A percentile compares a stretch with the other conserved stretches of the same genome.
phyloP scores from a whole-genome alignment of 2,888 invertebrate species.

The Synergus japonicus region DNA sequence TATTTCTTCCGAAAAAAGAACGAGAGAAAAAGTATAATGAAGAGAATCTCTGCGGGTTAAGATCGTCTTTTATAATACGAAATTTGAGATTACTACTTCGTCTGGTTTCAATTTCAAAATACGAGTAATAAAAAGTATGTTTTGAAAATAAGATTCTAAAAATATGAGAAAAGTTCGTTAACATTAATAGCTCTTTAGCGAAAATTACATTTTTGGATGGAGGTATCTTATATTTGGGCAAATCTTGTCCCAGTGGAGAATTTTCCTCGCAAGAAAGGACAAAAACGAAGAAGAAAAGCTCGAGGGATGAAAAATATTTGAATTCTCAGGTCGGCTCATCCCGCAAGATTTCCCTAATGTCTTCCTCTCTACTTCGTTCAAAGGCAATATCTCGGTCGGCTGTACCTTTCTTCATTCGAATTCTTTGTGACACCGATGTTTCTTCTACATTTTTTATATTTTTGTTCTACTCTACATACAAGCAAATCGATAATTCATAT shows the following conservation, averaged over 20 bases:
- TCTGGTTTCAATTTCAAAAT: background rate
- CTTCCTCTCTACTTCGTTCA: slow-evolving; percentile 59
- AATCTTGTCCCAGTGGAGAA: background rate
- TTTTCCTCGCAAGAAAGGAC: slow-evolving; percentile 41
- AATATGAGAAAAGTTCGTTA: background rate
- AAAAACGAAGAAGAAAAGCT: slow-evolving; percentile 43
- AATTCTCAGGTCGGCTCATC: slow-evolving; percentile 60
- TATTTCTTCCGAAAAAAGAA: background rate
- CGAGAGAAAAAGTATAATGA: background rate
- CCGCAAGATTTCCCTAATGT: slow-evolving; percentile 66
- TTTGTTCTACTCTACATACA: background rate
- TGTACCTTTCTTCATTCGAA: slow-evolving; percentile 47
- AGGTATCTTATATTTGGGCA: background rate
- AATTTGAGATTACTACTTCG: too few relatives aligned
- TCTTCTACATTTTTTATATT: background rate
- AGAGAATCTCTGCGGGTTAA: background rate
- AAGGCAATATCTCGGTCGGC: slow-evolving; percentile 57
- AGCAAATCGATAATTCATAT: slow-evolving; percentile 27
- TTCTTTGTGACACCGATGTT: slow-evolving; percentile 38
- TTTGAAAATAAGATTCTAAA: background rate
- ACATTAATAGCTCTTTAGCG: too few relatives aligned
- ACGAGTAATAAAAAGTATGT: background rate
- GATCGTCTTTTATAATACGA: too few relatives aligned
- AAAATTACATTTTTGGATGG: background rate
- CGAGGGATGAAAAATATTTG: slow-evolving; percentile 58